These are phyloP conservation scores for Eumerus sabulonum DNA, from an alignment of 2,888 invertebrate genomes.

Conservation along the genomic window DNA sequence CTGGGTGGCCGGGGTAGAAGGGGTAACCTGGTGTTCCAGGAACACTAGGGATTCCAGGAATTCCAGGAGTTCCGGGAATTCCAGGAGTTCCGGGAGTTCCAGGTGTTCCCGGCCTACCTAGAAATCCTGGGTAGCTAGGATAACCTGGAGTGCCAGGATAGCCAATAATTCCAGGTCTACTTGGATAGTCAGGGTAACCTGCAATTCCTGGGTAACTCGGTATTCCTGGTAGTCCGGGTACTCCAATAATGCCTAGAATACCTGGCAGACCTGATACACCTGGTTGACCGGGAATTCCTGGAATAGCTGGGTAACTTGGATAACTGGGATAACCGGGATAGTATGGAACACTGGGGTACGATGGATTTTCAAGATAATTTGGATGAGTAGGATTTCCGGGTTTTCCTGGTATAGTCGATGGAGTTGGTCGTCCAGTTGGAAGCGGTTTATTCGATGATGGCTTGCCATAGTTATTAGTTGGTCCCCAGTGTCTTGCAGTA, in stretches of 20 bases:
- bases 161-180: not conserved
- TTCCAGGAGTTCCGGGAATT: not conserved
- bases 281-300: not conserved
- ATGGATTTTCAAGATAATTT: too few species aligned
- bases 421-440: not conserved
- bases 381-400: too few species aligned
- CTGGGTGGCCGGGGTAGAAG: too few species aligned
- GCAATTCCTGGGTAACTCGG: not conserved
- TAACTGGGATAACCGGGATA: not conserved
- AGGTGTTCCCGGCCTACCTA: not conserved
- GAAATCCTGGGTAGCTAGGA: not conserved
- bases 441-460: too few species aligned
- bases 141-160: not conserved
- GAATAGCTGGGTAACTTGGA: not conserved
- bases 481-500: not conserved
- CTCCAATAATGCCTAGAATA: not conserved
- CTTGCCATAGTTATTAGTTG: too few species aligned
- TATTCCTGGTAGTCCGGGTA: not conserved
- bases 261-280: not conserved
- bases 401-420: not conserved
- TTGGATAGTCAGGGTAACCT: not conserved
- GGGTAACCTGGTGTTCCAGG: too few species aligned
- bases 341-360: not conserved
- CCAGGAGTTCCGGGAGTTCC: not conserved
- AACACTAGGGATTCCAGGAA: not conserved